phyloP scores from a whole-genome alignment of 2,113 vertebrate species.

The Datnioides undecimradiatus region DNA sequence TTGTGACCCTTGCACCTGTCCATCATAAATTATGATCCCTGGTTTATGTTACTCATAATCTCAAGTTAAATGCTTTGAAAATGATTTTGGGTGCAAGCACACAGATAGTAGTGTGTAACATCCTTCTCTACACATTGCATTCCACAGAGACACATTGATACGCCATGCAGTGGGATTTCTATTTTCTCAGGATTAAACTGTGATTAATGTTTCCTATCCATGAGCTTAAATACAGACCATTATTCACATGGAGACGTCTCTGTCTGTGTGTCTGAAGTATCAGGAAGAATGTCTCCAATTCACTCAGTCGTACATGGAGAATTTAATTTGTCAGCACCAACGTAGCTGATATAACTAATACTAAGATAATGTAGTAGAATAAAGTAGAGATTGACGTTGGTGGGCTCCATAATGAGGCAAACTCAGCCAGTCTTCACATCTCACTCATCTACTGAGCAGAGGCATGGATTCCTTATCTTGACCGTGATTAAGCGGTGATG shows the following conservation, averaged over 20 bases:
- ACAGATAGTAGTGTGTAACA: constrained; percentile 45
- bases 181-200: constrained; percentile 51
- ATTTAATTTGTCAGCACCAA: constrained; percentile 29
- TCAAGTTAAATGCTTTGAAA: constrained; percentile 67
- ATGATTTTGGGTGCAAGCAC: constrained; percentile 39
- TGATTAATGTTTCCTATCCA: constrained; percentile 44
- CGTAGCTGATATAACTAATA: constrained; percentile 14
- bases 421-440: constrained; percentile 56
- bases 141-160: constrained; percentile 56
- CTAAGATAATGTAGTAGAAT: too few relatives aligned
- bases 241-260: constrained; percentile 48
- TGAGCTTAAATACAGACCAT: constrained; percentile 29
- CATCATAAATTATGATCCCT: constrained; percentile 74
- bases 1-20: constrained; percentile 76
- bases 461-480: constrained; percentile 58
- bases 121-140: constrained; percentile 56
- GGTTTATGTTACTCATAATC: constrained; percentile 71
- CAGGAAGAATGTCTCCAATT: constrained; percentile 11
- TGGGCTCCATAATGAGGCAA: constrained; percentile 53
- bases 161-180: constrained; percentile 28
- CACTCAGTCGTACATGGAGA: not conserved
- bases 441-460: constrained; percentile 64
- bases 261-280: constrained; percentile 10
- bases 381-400: constrained; percentile 26
- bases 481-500: constrained; percentile 59